Conservation (phyloP, 1,140 invertebrate species). For the Drosophila arizonae region DNA sequence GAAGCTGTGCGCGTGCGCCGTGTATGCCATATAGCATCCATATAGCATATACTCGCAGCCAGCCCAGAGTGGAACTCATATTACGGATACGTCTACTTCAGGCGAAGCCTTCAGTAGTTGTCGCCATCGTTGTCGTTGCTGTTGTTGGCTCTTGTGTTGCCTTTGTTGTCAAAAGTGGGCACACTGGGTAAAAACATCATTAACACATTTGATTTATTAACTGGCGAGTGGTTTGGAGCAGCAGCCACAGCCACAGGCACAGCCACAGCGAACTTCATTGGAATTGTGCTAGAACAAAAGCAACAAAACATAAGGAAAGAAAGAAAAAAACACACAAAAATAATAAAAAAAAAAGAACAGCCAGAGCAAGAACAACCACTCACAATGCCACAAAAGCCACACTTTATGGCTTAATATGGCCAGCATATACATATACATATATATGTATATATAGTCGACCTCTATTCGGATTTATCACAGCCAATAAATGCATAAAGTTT, state of each 20-base stretch:
- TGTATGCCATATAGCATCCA: constrained; percentile 21
- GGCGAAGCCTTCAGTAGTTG: constrained; percentile 37
- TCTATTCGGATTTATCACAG: constrained; percentile 62
- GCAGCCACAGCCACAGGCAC: background rate
- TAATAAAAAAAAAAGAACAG: constrained; percentile 26
- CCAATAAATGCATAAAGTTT: constrained; percentile 82
- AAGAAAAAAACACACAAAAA: constrained; percentile 7
- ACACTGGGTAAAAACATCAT: constrained; percentile 82
- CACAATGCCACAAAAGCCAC: constrained; percentile 53
- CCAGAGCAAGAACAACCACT: constrained; percentile 19
- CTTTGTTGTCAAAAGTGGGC: constrained; percentile 78
- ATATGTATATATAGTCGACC: background rate
- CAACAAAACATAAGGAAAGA: constrained; percentile 21
- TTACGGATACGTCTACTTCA: constrained; percentile 20
- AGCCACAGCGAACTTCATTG: constrained; percentile 51
- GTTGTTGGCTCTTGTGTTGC: constrained; percentile 36
- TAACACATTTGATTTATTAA: constrained; percentile 83
- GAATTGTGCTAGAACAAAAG: constrained; percentile 60
- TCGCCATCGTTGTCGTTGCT: constrained; percentile 14
- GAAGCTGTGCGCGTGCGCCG: constrained; percentile 37
- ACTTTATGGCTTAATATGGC: constrained; percentile 76
- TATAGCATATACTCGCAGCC: background rate
- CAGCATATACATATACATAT: background rate
- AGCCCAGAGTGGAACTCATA: constrained; percentile 15
- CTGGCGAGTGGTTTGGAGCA: constrained; percentile 64